Evolutionary conservation across 2,888 invertebrate species (phyloP).

Genomic region (Agrochola litura): DNA sequence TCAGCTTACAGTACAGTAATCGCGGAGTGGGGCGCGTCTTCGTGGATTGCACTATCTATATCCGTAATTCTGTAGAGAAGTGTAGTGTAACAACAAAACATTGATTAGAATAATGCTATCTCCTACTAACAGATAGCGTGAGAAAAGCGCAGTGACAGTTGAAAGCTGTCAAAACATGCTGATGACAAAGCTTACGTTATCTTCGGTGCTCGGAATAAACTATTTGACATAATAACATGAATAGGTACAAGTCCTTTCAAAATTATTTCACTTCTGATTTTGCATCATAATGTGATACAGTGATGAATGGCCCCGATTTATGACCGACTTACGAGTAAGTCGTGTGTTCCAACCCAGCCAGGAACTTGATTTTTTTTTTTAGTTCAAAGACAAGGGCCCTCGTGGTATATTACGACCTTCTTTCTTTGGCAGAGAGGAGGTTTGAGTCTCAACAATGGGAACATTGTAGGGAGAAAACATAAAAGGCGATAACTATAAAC

Average conservation of each 20-base stretch:
- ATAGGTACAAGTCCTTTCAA: background rate
- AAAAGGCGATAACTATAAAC: background rate
- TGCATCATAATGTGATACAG: no score
- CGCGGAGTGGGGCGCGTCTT: no score
- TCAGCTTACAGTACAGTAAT: no score
- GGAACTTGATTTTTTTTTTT: background rate
- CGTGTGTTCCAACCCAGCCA: background rate
- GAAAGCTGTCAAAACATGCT: background rate
- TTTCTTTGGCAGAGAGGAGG: background rate
- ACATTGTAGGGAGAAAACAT: background rate
- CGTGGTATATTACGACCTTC: background rate
- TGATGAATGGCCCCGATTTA: background rate
- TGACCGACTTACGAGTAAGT: no score
- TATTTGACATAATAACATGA: background rate
- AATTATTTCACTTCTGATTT: background rate
- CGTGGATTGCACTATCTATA: no score
- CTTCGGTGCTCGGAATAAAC: background rate
- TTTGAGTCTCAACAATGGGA: no score
- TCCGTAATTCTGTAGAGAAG: background rate
- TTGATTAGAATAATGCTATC: background rate
- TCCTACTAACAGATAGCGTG: background rate
- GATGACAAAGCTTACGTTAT: background rate
- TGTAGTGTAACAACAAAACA: background rate
- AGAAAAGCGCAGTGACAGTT: background rate
- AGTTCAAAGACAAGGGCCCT: background rate